Percentiles rank a stretch among this genome's conserved stretches.
phyloP scores from a whole-genome alignment of 2,113 vertebrate species.

The Nannobrachium achirus region DNA sequence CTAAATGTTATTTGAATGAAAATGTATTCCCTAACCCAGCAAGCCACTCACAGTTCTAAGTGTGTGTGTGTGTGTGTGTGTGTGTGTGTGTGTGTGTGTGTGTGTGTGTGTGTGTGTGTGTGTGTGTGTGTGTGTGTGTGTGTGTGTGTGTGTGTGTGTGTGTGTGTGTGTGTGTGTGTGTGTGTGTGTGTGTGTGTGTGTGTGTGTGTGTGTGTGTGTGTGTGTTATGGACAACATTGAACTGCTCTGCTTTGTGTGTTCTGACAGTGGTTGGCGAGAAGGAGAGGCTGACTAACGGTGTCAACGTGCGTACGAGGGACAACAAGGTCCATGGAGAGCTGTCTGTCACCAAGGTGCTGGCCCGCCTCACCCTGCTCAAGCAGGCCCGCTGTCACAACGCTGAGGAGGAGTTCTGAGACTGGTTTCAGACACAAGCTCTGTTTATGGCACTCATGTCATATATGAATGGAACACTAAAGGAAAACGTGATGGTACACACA shows the following conservation, averaged over 20 bases:
- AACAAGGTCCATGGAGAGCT: slow-evolving; percentile 93
- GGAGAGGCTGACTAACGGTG: slow-evolving; percentile 84
- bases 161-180: not conserved
- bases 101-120: no score
- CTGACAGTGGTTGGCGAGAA: slow-evolving; percentile 94
- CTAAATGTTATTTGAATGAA: no score
- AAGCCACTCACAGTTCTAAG: no score
- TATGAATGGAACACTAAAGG: slow-evolving; percentile 15
- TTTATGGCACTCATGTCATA: not conserved
- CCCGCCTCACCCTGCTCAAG: slow-evolving; percentile 85
- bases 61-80: not conserved
- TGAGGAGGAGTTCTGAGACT: slow-evolving; percentile 89
- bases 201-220: not conserved
- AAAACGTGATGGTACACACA: not conserved
- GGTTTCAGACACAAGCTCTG: not conserved
- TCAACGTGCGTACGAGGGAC: slow-evolving; percentile 93
- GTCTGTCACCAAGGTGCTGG: slow-evolving; percentile 80
- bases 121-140: no score
- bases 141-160: no score
- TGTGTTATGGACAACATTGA: not conserved
- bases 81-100: no score
- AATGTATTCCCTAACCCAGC: no score
- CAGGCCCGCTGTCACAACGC: slow-evolving; percentile 78
- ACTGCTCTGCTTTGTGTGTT: slow-evolving; percentile 34
- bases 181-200: not conserved